Base-by-base conservation (phyloP, 2,888 invertebrate species). In the Phengaris arion region DNA sequence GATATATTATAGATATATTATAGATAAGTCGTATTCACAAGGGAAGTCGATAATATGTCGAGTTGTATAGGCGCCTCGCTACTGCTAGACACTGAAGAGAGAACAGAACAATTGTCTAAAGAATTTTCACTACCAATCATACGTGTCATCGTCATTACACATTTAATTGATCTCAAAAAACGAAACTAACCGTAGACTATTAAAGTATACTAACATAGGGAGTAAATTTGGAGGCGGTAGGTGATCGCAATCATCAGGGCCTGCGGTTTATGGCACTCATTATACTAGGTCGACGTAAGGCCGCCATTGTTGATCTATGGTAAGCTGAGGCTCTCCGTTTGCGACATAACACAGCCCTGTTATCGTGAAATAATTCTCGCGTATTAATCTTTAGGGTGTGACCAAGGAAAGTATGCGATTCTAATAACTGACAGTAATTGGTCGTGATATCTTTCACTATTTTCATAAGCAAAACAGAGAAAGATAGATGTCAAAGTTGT, bases 111-210 rank as follows among this genome's bases (percentile, higher is more conserved):
- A 6, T 46, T 48, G 64, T 12, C 35, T 59, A 10, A 35, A 64
- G 35, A 52, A 35, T 13, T 45, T 64, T 13, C 64, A 64, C 35
- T 35, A 7, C 6, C 6, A 45, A 64, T 64, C 35, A 64, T 64
- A 64, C 64, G 64, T 64, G 45, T 15, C 22, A 22, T 35, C 35
- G 45, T 64, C 10, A 64, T 64, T 12, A 51, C 6, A 70, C n/a
- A 51, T 10, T 15, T 72, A 72, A 54, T 72, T 72, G 72, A 72
- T 72, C 72, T 72, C 72, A 72, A 72, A 70, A 70, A 72, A 35
- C 52, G 8, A 48, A 72, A 72, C 54, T 54, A 72, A 72, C 54
- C 22, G 54, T 72, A 72, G 72, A 72, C 51, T 72, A 22, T 22
- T 0, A 72, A 72, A 54, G 35, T 54, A 13, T 22, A 35, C 72